phyloP scores from a whole-genome alignment of 1,140 invertebrate genomes.

The Papilio xuthus region DNA sequence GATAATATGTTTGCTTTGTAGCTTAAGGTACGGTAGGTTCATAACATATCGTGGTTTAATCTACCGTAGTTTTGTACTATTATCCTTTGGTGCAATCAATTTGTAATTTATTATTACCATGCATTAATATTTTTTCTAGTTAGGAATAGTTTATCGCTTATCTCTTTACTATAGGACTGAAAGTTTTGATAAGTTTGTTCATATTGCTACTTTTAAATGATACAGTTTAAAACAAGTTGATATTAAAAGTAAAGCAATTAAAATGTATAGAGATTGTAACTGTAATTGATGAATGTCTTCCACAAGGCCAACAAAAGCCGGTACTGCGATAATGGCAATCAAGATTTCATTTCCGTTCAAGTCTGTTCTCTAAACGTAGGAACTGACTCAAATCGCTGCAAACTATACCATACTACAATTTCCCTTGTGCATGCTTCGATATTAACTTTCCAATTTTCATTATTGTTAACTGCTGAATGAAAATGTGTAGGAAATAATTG shows the following conservation, averaged over 20 bases:
- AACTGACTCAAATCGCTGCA: slow-evolving; percentile 29
- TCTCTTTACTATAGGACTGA: no score
- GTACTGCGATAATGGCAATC: slow-evolving; percentile 49
- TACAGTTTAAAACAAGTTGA: neutral
- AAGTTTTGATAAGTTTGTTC: neutral
- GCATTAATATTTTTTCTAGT: neutral
- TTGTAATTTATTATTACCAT: no score
- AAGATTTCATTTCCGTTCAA: slow-evolving; percentile 55
- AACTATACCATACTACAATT: slow-evolving; percentile 8
- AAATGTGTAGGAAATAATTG: neutral
- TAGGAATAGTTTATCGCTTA: neutral
- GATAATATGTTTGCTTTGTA: no score
- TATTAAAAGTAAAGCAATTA: neutral
- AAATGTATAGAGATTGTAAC: slow-evolving; percentile 18
- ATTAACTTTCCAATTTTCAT: slow-evolving; percentile 11
- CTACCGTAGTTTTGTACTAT: no score
- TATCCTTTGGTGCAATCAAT: no score
- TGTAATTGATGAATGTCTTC: slow-evolving; percentile 35
- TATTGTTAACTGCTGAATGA: neutral
- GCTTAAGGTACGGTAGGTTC: no score
- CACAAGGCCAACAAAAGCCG: slow-evolving; percentile 45
- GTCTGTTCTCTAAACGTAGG: slow-evolving; percentile 47
- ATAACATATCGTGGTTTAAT: neutral
- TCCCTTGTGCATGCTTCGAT: slow-evolving; percentile 8
- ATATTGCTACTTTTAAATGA: neutral